Base-by-base conservation (phyloP, 92 coral and sea anemone species). In the Hydrozoanthus gracilis region DNA sequence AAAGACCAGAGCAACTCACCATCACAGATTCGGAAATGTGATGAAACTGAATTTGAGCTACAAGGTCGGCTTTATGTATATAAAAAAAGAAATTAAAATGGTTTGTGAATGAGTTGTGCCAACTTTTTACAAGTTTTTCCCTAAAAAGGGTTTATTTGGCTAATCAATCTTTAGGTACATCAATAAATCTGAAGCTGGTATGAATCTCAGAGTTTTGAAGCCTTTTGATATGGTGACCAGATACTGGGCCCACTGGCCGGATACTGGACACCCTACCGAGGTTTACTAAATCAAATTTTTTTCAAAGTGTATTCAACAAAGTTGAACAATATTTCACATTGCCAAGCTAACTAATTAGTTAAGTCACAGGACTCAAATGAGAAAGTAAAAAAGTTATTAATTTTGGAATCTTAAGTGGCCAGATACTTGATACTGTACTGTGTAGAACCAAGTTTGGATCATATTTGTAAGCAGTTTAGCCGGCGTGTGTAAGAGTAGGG, bases 11-110 rank as follows among this genome's bases (percentile, higher is more conserved):
- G 61, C 56, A 78, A 91, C 72, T 67, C 47, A 5, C 91, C 93
- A 51, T 66, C 89, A 9, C 89, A 91, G 35, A 77, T 91, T 48
- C 85, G 91, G 85, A 91, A 91, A 48, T 91, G 91, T 60, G 89
- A 88, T 60, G 89, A 91, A 71, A 84, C 89, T 72, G 89, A 87
- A 54, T 88, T 91, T 71, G 91, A 91, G n/a, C n/a, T n/a, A n/a
- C n/a, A n/a, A n/a, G n/a, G n/a, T n/a, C n/a, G n/a, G n/a, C n/a
- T n/a, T n/a, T n/a, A n/a, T n/a, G n/a, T n/a, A n/a, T n/a, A n/a
- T n/a, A n/a, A n/a, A n/a, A n/a, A 80, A 80, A 83, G 51, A 66
- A 79, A 79, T 66, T 44, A 72, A 72, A 72, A 48, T 72, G 77
- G 44, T 2, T 13, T 72, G 8, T 72, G 77, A 72, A 72, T 72